Conservation (phyloP, 1,140 invertebrate species). For the Melipona quadrifasciata region DNA sequence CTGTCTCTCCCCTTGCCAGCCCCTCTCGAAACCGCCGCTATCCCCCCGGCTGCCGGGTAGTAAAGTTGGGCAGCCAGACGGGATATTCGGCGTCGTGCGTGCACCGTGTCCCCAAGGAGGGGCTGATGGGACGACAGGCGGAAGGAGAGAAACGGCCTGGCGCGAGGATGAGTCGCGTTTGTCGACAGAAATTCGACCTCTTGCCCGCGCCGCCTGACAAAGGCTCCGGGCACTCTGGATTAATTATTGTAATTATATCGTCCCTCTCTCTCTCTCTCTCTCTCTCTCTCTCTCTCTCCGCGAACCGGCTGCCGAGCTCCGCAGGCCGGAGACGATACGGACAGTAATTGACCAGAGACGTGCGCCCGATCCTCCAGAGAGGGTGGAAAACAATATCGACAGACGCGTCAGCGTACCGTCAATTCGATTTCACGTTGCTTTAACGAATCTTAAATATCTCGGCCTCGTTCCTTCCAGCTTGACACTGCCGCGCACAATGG, state of each 20-base stretch:
- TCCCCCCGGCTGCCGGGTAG: conserved; percentile 48
- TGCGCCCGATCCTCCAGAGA: conserved; percentile 21
- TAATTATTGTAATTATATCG: conserved; percentile 68
- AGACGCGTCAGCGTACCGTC: not conserved
- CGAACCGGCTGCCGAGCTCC: conserved; percentile 18
- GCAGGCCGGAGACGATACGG: conserved; percentile 45
- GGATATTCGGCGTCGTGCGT: conserved; percentile 74
- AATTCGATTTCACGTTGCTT: conserved; percentile 1
- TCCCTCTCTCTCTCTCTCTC: conserved; percentile 16
- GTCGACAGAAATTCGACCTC: conserved; percentile 66
- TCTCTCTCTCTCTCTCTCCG: conserved; percentile 1
- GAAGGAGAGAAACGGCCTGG: conserved; percentile 35
- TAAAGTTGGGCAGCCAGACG: conserved; percentile 72
- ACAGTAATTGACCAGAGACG: conserved; percentile 61
- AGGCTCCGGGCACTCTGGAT: conserved; percentile 58
- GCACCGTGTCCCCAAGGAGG: conserved; percentile 59
- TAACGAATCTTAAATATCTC: not conserved
- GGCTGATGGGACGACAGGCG: conserved; percentile 33
- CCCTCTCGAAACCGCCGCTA: conserved; percentile 26
- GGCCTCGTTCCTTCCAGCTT: not conserved
- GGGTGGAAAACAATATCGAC: conserved; percentile 32
- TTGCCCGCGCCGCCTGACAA: conserved; percentile 43
- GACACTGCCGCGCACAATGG: not conserved
- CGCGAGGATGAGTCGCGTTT: conserved; percentile 41
- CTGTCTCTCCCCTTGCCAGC: conserved; percentile 36